Evolutionary conservation across 30 jellyfish, hydroid and myxozoan genomes (phyloP), one percentile per base, ranked within the genome.

Genomic region (Pseudorhiza aurosa): DNA sequence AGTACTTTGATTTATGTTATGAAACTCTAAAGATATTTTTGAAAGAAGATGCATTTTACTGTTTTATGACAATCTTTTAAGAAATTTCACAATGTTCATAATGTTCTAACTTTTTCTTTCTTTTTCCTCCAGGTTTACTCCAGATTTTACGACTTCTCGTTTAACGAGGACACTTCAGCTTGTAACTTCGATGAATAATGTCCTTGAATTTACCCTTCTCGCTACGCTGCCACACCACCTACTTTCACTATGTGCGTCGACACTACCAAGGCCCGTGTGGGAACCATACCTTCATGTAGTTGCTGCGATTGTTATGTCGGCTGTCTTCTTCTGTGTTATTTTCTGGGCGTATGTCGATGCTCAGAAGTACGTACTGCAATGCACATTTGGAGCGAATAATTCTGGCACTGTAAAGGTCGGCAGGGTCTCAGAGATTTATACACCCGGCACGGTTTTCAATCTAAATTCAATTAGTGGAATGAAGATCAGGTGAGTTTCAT

Each of bases 201-300:
- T 89, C 32, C 83, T 94, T 19, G 99, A 94, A 31, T 94, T 87
- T 81, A 88, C 97, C 0, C 82, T 94, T 14, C 87, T 94, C 29
- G 99, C 99, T 10, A 87, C 99, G 1, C 81, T 94, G 10, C 99
- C 99, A 6, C 99, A 87, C 73, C 97, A 94, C 58, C 71, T 94
- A 83, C 89, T 94, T 69, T 87, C 97, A 24, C 85, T 94, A 56
- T 94, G 99, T 57, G 97, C 99, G 10, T 72, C 95, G 21, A 96
- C 97, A 0, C 58, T 94, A 28, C 99, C 97, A 6, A 71, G 97
- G 24, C 99, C 99, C 0, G 85, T 76, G 73, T 94, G 97, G 99
- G 99, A 94, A 56, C 99, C 99, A 11, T 94, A 94, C 65, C 51
- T 94, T 19, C 99, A 94, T 65, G 72, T 94, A 29, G 81, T 83